Base-by-base conservation (phyloP, 2,888 invertebrate genomes). In the Agapetus fuscipes region DNA sequence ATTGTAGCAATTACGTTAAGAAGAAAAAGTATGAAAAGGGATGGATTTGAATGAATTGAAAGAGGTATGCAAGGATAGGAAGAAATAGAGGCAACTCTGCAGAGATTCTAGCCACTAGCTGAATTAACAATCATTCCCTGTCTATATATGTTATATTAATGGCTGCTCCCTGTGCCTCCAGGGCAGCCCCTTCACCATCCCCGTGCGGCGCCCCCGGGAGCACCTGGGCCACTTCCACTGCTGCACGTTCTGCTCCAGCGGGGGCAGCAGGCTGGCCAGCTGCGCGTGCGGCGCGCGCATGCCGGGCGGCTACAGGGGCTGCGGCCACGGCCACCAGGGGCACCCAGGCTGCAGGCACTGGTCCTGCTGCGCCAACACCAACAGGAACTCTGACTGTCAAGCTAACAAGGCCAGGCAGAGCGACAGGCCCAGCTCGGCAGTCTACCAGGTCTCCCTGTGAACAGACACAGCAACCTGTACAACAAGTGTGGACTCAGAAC, bases 271-370 rank as follows among this genome's bases (percentile, higher is more conserved):
- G 48, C 76, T 74, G 50, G 75, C 74, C 0, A 62, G 60, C 28
- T 86, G 87, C 52, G 78, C 76, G 10, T 86, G 86, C 52, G 77
- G 76, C 7, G 80, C 80, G 3, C 71, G 67, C 39, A 86, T 86
- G 84, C 79, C 80, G 13, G 84, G 83, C 48, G 74, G 73, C 6
- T 79, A 77, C 50, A 73, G 66, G 62, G 85, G 86, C 7, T 87
- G 86, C 54, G 86, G 86, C 1, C 86, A 87, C 64, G 85, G 85
- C 2, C 85, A 86, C 60, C 65, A 71, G 33, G 85, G 84, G 27
- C 85, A 86, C 70, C 85, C 85, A 24, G 85, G 86, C 41, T 62
- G 76, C 44, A 69, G 80, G 7, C 86, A 87, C 64, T 87, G 87
- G 86, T 86, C 85, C 30, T 87, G 87, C 57, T 87, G 86, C 59